Evolutionary conservation across 37 sponge, comb jelly and placozoan genomes (phyloP), one percentile per base, ranked within the genome.

Genomic region (Halichondria panicea): DNA sequence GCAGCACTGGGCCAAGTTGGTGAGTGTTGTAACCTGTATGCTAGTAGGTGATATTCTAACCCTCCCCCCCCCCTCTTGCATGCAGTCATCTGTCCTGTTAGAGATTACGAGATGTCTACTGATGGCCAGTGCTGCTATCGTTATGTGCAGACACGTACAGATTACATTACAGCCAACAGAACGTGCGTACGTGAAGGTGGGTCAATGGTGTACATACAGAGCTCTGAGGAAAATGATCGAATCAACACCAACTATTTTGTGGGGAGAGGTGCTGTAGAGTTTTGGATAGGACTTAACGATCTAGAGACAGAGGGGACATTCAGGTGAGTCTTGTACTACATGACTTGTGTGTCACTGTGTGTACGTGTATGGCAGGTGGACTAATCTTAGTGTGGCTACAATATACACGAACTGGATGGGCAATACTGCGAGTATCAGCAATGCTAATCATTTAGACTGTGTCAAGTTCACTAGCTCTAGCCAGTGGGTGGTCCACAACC

Each of bases 251-350:
- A 22, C 12, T 76, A 70, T 37, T 73, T 65, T 18, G 2, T 63
- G 2, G 25, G 32, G n/a, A 21, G 42, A 0, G 35, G 24, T 2
- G 43, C 24, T 18, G 19, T 13, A 6, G 52, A 63, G 27, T 89
- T 89, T 57, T 89, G 90, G 90, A 84, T 89, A 36, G 90, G 90
- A 15, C 63, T 89, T 54, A 70, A 66, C 68, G 90, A 89, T 66
- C 60, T 79, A 21, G 66, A 30, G 11, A 52, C 13, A 13, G 90
- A 89, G 36, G 90, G 90, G 1, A 39, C 40, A 11, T 89, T 89
- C 77, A 65, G 62, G 78, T 89, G 64, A 66, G 75, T 28, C 1
- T n/a, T 5, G 7, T 12, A 13, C 52, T 19, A 25, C 44, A 13
- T 48, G 9, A 48, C 13, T 48, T 48, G 13, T 13, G 9, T 9